Percentiles rank a stretch among this genome's conserved stretches.
Evolutionary conservation across 1,140 invertebrate species (phyloP).

Genomic region (Drosophila sturtevanti): DNA sequence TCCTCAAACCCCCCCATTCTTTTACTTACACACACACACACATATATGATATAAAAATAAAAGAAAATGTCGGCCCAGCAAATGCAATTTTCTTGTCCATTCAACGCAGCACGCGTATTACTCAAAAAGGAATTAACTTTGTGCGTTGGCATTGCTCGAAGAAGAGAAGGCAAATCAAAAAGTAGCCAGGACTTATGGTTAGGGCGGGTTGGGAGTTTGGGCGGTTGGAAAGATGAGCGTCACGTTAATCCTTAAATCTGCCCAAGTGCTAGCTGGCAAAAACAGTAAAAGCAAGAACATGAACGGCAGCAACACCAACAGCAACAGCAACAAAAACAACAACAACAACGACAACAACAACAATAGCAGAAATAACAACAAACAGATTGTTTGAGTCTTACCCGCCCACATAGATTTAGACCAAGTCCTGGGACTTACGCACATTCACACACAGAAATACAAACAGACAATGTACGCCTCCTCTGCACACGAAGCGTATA

Average conservation of each 20-base stretch:
- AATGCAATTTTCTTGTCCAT: constrained; percentile 71
- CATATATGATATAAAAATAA: constrained; percentile 56
- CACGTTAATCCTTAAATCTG: constrained; percentile 79
- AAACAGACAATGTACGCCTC: constrained; percentile 5
- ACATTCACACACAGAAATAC: constrained; percentile 36
- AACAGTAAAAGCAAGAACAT: constrained; percentile 8
- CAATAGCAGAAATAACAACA: constrained; percentile 33
- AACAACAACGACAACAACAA: constrained; percentile 22
- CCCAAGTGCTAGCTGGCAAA: constrained; percentile 62
- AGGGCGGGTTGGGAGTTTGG: background rate
- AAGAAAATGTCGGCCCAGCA: constrained; percentile 36
- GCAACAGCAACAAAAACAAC: constrained; percentile 18
- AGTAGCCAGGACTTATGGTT: constrained; percentile 59
- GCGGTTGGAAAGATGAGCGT: constrained; percentile 32
- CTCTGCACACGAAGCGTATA: constrained; percentile 61
- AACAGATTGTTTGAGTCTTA: constrained; percentile 62
- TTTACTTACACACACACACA: no score
- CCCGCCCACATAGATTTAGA: constrained; percentile 34
- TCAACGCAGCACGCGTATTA: constrained; percentile 70
- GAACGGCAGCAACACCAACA: background rate
- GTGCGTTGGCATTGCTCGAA: constrained; percentile 16
- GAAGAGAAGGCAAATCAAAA: constrained; percentile 52
- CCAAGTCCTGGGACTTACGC: constrained; percentile 31
- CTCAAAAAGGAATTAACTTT: constrained; percentile 80
- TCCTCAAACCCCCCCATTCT: background rate